These are phyloP conservation scores for Stomorhina lunata DNA, from an alignment of 2,888 invertebrate genomes.

Conservation along the genomic window DNA sequence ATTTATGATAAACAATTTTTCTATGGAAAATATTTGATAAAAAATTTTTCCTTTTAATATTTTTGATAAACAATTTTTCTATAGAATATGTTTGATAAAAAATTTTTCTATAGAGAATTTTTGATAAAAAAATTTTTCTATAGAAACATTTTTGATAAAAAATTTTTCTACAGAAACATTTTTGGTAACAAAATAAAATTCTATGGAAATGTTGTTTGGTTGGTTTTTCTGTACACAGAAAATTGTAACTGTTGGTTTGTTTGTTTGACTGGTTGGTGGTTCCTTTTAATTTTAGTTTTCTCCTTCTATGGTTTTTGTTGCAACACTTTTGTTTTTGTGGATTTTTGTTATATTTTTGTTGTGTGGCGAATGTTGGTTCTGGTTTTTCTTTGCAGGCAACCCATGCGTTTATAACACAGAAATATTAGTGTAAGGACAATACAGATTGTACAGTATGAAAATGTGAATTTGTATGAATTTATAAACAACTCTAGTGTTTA, in stretches of 20 bases:
- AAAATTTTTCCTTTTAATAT: no score
- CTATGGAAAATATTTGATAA: no score
- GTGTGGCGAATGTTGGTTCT: conserved; percentile 1
- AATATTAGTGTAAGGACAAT: neutral
- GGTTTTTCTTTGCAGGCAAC: conserved; percentile 8
- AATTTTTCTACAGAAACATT: no score
- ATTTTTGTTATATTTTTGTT: neutral
- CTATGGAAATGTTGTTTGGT: conserved; percentile 32
- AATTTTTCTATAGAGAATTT: no score
- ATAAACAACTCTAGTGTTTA: conserved; percentile 64
- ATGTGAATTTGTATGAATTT: conserved; percentile 8
- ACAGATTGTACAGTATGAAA: neutral
- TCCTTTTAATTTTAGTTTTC: conserved; percentile 1
- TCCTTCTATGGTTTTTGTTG: conserved; percentile 3
- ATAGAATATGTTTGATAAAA: no score
- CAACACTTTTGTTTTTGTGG: conserved; percentile 5
- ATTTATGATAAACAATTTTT: no score
- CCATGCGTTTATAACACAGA: conserved; percentile 25
- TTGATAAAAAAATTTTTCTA: no score
- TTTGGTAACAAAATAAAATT: conserved; percentile 36
- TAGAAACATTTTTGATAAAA: no score
- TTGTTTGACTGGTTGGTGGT: conserved; percentile 45
- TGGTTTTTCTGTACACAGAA: neutral
- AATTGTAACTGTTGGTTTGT: neutral
- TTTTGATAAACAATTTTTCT: no score